Evolutionary conservation across 2,797 vertebrate genomes (phyloP).

Genomic region (Dicrostonyx torquatus): DNA sequence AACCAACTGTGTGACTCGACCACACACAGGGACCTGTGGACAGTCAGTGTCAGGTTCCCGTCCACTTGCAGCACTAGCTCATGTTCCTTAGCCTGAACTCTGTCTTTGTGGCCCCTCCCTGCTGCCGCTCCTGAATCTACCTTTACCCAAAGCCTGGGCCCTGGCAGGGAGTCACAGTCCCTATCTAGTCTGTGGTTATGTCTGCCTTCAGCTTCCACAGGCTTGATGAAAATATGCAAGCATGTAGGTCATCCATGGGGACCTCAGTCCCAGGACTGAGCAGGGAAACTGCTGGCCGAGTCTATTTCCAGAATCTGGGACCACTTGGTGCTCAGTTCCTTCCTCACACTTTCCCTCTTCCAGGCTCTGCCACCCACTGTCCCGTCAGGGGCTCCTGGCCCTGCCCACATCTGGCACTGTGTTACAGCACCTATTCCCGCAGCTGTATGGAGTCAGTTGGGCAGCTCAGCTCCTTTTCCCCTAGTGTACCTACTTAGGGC

Average conservation of each 20-base stretch:
- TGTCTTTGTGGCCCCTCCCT: too few relatives aligned
- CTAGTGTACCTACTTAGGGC: background rate
- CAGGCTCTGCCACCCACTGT: background rate
- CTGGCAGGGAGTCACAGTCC: background rate
- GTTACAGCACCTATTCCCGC: accelerated
- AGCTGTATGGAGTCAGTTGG: background rate
- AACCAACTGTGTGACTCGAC: too few relatives aligned
- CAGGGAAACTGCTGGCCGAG: background rate
- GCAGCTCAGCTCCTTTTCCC: background rate
- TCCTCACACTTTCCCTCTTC: background rate
- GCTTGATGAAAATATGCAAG: background rate
- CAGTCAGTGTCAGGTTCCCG: accelerated
- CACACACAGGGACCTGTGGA: accelerated
- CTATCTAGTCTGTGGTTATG: background rate
- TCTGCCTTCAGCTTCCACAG: background rate
- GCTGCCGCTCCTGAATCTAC: background rate
- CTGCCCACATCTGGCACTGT: background rate
- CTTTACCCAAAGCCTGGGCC: accelerated
- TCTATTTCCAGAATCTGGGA: background rate
- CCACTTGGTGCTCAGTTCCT: too few relatives aligned
- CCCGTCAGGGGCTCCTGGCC: background rate
- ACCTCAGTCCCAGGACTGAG: background rate
- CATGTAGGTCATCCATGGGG: background rate
- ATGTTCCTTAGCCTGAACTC: background rate
- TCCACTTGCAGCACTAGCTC: background rate